Conservation (phyloP, 1,140 invertebrate species). For the Drosophila burlai region DNA sequence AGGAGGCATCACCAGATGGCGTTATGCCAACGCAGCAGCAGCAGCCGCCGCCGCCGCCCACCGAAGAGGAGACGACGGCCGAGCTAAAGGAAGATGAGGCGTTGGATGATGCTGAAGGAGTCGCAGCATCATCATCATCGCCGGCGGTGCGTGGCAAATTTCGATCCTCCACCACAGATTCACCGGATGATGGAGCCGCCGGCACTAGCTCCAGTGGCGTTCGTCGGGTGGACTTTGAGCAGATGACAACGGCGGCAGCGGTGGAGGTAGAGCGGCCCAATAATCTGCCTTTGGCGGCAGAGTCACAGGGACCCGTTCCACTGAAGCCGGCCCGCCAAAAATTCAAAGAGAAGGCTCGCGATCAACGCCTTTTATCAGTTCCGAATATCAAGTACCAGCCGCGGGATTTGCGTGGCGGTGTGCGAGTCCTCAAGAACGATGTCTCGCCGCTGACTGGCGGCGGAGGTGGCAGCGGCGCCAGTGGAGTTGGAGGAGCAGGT, state of each 20-base stretch:
- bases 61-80: conserved; percentile 35
- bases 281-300: conserved; percentile 62
- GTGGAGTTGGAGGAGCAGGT: conserved; percentile 9
- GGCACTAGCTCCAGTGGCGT: not conserved
- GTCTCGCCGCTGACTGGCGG: conserved; percentile 88
- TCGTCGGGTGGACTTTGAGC: conserved; percentile 51
- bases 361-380: conserved; percentile 90
- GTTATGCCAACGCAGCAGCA: conserved; percentile 4
- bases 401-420: conserved; percentile 67
- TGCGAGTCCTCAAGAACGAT: conserved; percentile 69
- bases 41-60: conserved; percentile 13
- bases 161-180: conserved; percentile 50
- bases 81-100: conserved; percentile 61
- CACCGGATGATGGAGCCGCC: conserved; percentile 24
- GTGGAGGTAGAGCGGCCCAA: conserved; percentile 63
- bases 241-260: conserved; percentile 4
- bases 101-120: conserved; percentile 38
- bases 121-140: conserved; percentile 1
- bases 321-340: conserved; percentile 88
- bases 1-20: conserved; percentile 84
- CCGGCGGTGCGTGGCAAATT: conserved; percentile 39
- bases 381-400: conserved; percentile 90
- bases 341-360: conserved; percentile 87
- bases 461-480: not conserved
- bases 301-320: conserved; percentile 79